These are phyloP conservation scores for Lanistes nyassanus DNA, from an alignment of 1,140 invertebrate genomes.

Conservation along the genomic window DNA sequence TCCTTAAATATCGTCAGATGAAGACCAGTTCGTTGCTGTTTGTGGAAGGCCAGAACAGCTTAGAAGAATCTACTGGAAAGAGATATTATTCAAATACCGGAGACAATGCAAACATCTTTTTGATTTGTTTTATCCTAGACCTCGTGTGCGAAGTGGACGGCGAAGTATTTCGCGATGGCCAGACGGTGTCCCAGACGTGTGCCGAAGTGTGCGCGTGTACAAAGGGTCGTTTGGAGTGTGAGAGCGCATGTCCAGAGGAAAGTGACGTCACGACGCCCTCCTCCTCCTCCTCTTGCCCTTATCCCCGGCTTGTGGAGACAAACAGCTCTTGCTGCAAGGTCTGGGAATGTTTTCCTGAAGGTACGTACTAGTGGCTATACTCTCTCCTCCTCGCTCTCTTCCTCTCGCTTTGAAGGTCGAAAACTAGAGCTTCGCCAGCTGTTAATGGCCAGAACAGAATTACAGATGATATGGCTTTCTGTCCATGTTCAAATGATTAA, in stretches of 20 bases:
- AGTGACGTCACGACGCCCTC: constrained; percentile 27
- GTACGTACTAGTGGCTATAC: too few relatives aligned
- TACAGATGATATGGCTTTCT: too few relatives aligned
- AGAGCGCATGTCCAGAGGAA: constrained; percentile 20
- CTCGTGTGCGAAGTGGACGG: constrained; percentile 17
- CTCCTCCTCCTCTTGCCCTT: constrained; percentile 26
- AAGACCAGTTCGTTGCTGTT: background rate
- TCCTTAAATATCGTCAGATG: background rate
- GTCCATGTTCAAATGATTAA: too few relatives aligned
- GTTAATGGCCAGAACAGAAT: too few relatives aligned
- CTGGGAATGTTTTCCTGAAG: constrained; percentile 33
- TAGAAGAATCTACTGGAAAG: background rate
- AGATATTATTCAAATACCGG: background rate
- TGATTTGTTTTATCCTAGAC: constrained; percentile 3
- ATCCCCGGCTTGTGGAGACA: constrained; percentile 17
- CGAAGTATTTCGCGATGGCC: constrained; percentile 2
- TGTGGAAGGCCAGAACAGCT: background rate
- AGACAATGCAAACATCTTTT: background rate
- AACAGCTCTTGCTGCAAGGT: constrained; percentile 25
- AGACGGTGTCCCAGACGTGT: constrained; percentile 10
- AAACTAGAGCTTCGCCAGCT: too few relatives aligned
- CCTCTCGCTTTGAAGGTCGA: too few relatives aligned
- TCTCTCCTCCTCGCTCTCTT: too few relatives aligned
- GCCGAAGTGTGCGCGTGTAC: constrained; percentile 17
- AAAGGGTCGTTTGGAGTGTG: constrained; percentile 20